Evolutionary conservation across 2,888 invertebrate species (phyloP).

Genomic region (Resseliella maxima): DNA sequence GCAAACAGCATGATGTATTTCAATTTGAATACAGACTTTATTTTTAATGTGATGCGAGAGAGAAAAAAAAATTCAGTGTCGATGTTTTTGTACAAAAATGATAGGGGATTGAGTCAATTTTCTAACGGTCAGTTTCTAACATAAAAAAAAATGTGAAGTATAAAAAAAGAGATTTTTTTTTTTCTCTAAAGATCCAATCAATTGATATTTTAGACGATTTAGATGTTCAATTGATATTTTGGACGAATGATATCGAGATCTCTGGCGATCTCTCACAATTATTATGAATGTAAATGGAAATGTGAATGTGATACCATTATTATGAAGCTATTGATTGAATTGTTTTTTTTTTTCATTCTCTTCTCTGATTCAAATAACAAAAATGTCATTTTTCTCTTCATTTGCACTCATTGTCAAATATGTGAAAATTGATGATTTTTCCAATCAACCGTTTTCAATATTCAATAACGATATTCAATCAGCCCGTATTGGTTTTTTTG

Average conservation of each 20-base stretch:
- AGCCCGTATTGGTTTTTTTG: neutral
- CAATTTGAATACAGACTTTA: constrained; percentile 42
- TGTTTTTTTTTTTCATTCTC: too few relatives aligned
- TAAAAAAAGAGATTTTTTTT: neutral
- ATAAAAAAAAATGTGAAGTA: neutral
- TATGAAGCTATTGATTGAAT: neutral
- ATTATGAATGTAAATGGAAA: too few relatives aligned
- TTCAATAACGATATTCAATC: neutral
- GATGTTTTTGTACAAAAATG: neutral
- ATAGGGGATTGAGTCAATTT: neutral
- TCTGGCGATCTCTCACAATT: constrained; percentile 11
- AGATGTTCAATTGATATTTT: too few relatives aligned
- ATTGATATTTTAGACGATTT: neutral
- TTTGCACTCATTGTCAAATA: constrained; percentile 17
- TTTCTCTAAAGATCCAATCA: constrained; percentile 19
- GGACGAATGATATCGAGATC: neutral
- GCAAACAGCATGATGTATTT: constrained; percentile 51
- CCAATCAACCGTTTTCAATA: neutral
- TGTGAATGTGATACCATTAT: neutral
- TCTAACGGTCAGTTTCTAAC: constrained; percentile 24
- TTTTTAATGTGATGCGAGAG: neutral
- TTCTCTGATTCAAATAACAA: neutral
- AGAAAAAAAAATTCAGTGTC: neutral
- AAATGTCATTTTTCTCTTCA: neutral
- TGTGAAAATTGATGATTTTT: neutral